Base-by-base conservation (phyloP, 2,113 vertebrate genomes). In the Puntigrus tetrazona region DNA sequence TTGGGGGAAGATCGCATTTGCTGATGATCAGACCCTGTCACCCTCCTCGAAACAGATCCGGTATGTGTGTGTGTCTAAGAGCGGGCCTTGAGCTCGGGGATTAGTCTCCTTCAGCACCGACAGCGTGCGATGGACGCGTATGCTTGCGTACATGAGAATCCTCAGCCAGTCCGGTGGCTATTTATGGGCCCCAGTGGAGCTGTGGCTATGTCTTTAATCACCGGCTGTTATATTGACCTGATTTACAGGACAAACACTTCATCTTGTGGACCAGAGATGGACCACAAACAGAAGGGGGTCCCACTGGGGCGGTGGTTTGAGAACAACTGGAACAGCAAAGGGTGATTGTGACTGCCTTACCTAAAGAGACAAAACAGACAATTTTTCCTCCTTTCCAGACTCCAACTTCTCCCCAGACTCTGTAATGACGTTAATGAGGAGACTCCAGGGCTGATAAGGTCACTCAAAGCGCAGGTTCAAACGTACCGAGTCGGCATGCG, bases 21-120 rank as follows among this genome's bases (percentile, higher is more conserved):
- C 88, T 89, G 91, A 93, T 89, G 89, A 88, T 92, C 93, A 93
- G 93, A 93, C 91, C 90, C 91, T 89, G 55, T 86, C 72, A 76
- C 87, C 87, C 87, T 90, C 91, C 90, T 93, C 91, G 89, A 94
- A 92, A 93, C 89, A 81, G 91, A 93, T 94, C 91, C 90, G 87
- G 88, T 45, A 55, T 31, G 57, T 65, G 43, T 36, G 90, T 89
- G 87, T 91, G 90, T 89, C 81, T 89, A 87, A 90, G 88, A 91
- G 86, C 47, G 87, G 41, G 77, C 92, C 91, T 90, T 92, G 88
- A 92, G 90, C 78, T 88, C 89, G 87, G 85, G 90, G 91, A 92
- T 92, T 93, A 92, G 93, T 92, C 92, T 92, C 89, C 88, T 69
- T 89, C 31, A 22, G 36, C 0, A 4, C 34, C 25, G 18, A 50